These are phyloP conservation scores for Drosophila macrothrix DNA, from an alignment of 2,888 invertebrate genomes.

Conservation along the genomic window DNA sequence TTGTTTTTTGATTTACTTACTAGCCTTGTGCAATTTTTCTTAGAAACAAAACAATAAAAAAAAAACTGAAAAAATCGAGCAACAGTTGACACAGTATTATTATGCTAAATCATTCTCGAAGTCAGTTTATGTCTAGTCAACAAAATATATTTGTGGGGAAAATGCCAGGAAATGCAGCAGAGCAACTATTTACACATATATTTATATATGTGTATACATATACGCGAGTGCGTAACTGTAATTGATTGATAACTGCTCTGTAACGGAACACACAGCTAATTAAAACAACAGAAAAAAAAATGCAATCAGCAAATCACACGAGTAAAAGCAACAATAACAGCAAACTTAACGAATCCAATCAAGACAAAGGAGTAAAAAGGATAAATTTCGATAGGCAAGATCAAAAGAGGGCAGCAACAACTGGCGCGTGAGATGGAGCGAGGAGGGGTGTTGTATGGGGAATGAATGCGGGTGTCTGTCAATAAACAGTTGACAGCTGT, in stretches of 20 bases:
- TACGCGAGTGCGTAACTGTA: not conserved
- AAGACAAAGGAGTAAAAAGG: constrained; percentile 34
- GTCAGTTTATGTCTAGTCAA: constrained; percentile 5
- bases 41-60: constrained; percentile 15
- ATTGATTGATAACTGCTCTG: constrained; percentile 30
- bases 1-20: constrained; percentile 2
- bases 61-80: not conserved
- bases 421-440: not conserved
- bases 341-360: constrained; percentile 25
- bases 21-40: constrained; percentile 29
- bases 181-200: not conserved
- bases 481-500: constrained; percentile 75
- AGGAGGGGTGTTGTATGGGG: constrained; percentile 11
- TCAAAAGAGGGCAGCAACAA: not conserved
- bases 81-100: constrained; percentile 19
- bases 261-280: constrained; percentile 45
- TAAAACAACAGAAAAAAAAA: constrained; percentile 34
- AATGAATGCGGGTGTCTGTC: constrained; percentile 40
- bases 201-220: not conserved
- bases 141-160: constrained; percentile 3
- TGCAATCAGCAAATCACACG: constrained; percentile 57
- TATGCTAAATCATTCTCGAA: constrained; percentile 3
- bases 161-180: constrained; percentile 34
- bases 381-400: constrained; percentile 38
- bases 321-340: constrained; percentile 19